Conservation (phyloP, 2,113 vertebrate genomes). For the Nerophis ophidion region DNA sequence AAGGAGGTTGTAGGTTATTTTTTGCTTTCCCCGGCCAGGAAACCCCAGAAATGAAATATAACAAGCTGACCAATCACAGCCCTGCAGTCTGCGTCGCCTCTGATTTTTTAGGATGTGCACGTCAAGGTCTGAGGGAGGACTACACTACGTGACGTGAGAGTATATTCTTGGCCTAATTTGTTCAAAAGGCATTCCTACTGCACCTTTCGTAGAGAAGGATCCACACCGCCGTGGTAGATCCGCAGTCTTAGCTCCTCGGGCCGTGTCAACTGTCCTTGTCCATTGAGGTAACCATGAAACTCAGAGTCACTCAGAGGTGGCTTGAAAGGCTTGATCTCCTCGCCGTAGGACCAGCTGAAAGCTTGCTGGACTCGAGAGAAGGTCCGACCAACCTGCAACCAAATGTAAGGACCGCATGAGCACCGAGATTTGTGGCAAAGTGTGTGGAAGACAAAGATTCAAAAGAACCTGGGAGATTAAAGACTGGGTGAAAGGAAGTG, state of each 20-base stretch:
- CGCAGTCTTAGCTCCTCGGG: slow-evolving; percentile 84
- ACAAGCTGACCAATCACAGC: no score
- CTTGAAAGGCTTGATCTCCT: slow-evolving; percentile 85
- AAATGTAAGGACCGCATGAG: slow-evolving; percentile 9
- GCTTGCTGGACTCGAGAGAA: slow-evolving; percentile 84
- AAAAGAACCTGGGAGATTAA: slow-evolving; percentile 82
- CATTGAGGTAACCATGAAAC: slow-evolving; percentile 85
- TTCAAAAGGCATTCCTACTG: no score
- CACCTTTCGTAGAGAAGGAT: slow-evolving; percentile 84
- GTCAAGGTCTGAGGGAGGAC: no score
- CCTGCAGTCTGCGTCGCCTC: no score
- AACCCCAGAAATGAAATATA: no score
- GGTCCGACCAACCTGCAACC: slow-evolving; percentile 79
- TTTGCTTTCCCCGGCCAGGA: no score
- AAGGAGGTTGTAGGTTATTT: no score
- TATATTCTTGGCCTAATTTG: no score
- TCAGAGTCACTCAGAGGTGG: slow-evolving; percentile 82
- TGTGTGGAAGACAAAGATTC: not conserved
- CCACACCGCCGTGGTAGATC: slow-evolving; percentile 88
- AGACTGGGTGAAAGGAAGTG: slow-evolving; percentile 89
- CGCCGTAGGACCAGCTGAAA: slow-evolving; percentile 85
- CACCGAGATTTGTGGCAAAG: slow-evolving; percentile 14
- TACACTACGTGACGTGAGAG: no score
- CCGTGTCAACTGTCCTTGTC: slow-evolving; percentile 80
- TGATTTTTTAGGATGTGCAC: no score